These are phyloP conservation scores for Drosophila antonietae DNA, from an alignment of 2,888 invertebrate species.

Conservation along the genomic window DNA sequence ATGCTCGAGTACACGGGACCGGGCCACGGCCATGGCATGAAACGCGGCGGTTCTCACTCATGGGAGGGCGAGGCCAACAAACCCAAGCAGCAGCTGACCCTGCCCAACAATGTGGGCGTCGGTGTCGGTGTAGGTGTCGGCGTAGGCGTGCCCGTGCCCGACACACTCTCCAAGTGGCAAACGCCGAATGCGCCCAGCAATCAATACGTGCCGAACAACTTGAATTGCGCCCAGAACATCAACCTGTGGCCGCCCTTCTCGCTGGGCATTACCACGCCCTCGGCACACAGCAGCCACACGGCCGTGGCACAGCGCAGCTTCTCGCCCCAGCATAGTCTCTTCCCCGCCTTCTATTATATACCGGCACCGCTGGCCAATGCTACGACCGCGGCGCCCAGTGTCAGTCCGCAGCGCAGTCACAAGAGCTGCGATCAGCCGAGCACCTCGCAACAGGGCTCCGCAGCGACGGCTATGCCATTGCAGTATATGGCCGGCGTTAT, in stretches of 20 bases:
- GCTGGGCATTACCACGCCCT: slow-evolving; percentile 84
- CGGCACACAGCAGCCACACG: slow-evolving; percentile 66
- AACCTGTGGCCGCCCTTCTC: slow-evolving; percentile 88
- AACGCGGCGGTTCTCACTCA: slow-evolving; percentile 87
- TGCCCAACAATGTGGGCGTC: slow-evolving; percentile 14
- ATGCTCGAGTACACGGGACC: slow-evolving; percentile 79
- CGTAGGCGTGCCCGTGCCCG: neutral
- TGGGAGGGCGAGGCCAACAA: slow-evolving; percentile 87
- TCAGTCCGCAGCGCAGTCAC: slow-evolving; percentile 12
- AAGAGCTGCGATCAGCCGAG: slow-evolving; percentile 63
- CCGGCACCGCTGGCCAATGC: slow-evolving; percentile 78
- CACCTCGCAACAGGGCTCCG: slow-evolving; percentile 66
- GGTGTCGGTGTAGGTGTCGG: slow-evolving; percentile 1
- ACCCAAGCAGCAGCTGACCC: slow-evolving; percentile 85
- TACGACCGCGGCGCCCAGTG: slow-evolving; percentile 13
- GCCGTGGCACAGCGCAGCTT: slow-evolving; percentile 79
- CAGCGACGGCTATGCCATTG: slow-evolving; percentile 84
- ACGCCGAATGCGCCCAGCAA: slow-evolving; percentile 16
- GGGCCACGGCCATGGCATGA: slow-evolving; percentile 86
- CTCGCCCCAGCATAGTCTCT: slow-evolving; percentile 83
- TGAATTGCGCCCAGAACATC: slow-evolving; percentile 79
- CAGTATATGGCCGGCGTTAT: slow-evolving; percentile 88
- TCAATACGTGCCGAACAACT: slow-evolving; percentile 45
- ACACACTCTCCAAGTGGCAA: slow-evolving; percentile 12
- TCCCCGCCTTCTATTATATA: slow-evolving; percentile 87